These are phyloP conservation scores for Oryzias javanicus DNA, from an alignment of 2,113 vertebrate species.

Conservation along the genomic window DNA sequence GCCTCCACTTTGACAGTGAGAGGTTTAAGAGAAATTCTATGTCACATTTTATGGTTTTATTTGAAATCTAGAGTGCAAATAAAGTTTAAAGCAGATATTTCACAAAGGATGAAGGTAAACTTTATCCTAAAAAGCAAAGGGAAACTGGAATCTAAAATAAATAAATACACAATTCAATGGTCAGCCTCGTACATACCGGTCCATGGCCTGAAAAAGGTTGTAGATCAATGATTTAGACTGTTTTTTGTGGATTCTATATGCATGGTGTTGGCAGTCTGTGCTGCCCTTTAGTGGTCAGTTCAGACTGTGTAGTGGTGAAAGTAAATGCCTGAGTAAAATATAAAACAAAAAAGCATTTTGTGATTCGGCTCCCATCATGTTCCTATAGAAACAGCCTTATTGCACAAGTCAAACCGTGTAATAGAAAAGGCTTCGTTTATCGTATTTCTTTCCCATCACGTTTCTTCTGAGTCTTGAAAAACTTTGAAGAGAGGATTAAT, in stretches of 20 bases:
- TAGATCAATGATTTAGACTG: slow-evolving; percentile 13
- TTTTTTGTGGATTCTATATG: slow-evolving; percentile 80
- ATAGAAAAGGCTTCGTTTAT: slow-evolving; percentile 58
- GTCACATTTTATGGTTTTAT: too few species aligned
- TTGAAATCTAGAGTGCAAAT: too few species aligned
- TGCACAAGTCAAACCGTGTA: slow-evolving; percentile 19
- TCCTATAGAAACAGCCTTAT: slow-evolving; percentile 48
- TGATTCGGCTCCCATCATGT: slow-evolving; percentile 28
- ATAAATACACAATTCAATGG: too few species aligned
- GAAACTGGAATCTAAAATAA: too few species aligned
- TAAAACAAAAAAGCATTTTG: slow-evolving; percentile 17
- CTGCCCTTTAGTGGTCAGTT: slow-evolving; percentile 60
- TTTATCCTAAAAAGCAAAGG: too few species aligned
- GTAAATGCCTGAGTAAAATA: slow-evolving; percentile 45
- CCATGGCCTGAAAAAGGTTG: too few species aligned
- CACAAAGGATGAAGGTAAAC: too few species aligned
- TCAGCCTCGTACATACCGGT: too few species aligned
- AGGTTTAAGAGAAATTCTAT: too few species aligned
- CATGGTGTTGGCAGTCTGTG: slow-evolving; percentile 66
- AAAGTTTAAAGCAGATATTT: too few species aligned
- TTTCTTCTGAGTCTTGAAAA: slow-evolving; percentile 32
- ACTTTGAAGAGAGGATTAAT: slow-evolving; percentile 48
- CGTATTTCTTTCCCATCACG: slow-evolving; percentile 54
- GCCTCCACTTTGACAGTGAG: too few species aligned
- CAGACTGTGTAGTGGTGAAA: slow-evolving; percentile 44